These are phyloP conservation scores for Yoshiicerus persimilis DNA, from an alignment of 1,140 invertebrate genomes.

Conservation along the genomic window DNA sequence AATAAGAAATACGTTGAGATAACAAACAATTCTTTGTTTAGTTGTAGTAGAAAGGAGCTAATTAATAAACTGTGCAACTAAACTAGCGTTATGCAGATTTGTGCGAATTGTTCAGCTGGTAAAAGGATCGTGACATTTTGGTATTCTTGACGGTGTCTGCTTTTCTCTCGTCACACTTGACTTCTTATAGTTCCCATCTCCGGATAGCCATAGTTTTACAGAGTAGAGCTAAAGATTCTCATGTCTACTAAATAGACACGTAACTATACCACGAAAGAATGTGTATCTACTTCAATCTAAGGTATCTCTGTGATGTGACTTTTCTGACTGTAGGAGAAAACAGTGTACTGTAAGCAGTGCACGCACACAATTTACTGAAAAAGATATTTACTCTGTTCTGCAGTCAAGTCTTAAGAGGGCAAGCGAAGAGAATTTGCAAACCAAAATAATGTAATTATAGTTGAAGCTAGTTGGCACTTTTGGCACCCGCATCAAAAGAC, in stretches of 20 bases:
- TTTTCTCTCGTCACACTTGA: neutral
- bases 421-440: neutral
- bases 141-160: neutral
- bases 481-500: neutral
- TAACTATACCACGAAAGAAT: neutral
- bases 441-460: conserved; percentile 14
- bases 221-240: neutral
- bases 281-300: neutral
- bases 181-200: neutral
- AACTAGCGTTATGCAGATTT: neutral
- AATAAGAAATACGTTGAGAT: too few relatives aligned
- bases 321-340: neutral
- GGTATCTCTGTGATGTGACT: neutral
- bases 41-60: too few relatives aligned
- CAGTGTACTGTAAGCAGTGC: neutral
- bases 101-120: neutral
- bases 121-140: neutral
- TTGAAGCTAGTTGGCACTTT: neutral
- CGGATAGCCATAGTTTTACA: too few relatives aligned
- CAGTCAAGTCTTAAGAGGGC: neutral
- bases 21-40: too few relatives aligned
- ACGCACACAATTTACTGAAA: neutral
- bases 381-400: neutral
- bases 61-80: neutral
- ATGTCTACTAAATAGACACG: neutral